Base-by-base conservation (phyloP, 2,888 invertebrate species). In the Thecocarcelia acutangulata region DNA sequence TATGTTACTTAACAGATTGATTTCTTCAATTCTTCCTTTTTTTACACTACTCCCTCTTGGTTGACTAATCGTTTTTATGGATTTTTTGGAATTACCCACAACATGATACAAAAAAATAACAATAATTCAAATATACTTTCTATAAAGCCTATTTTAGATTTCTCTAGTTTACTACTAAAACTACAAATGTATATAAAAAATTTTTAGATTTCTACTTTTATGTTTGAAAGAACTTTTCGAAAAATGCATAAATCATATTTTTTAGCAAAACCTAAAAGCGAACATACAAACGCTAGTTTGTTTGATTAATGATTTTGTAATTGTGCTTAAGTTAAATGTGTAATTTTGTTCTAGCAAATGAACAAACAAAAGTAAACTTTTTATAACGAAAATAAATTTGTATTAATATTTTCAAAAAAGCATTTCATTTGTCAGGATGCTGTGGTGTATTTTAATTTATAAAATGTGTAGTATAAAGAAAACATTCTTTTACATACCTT, bases 401-500 rank as follows among this genome's bases (percentile, higher is more conserved):
- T 54, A 33, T 59, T 59, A 63, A 54, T 63, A 73, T 66, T 66
- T 79, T 61, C 21, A 13, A 54, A 58, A 69, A 58, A 80, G 61
- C 61, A 69, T 69, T 80, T 74, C 69, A 68, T 73, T 68, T 72
- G 72, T 74, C 44, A 40, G 50, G 58, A 58, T 77, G 77, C 81
- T 46, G 69, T 80, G 48, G 3, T 52, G n/a, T 33, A 12, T 54
- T 11, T 17, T 6, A 24, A 5, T 46, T 37, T 6, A 44, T 4
- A 13, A 50, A 48, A 15, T 9, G 15, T 11, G 11, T n/a, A 56
- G 37, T n/a, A n/a, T 50, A 1, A 19, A 61, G 4, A 46, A 33
- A 46, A 56, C 68, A 77, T 59, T 63, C 72, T 33, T 48, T 13
- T 15, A 84, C 84, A 94, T 92, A 96, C 96, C 94, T 92, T 93